A percentile compares a stretch with the other conserved stretches of the same genome.
Conservation (phyloP, 2,888 invertebrate genomes). For the Sarcophaga subvicina region DNA sequence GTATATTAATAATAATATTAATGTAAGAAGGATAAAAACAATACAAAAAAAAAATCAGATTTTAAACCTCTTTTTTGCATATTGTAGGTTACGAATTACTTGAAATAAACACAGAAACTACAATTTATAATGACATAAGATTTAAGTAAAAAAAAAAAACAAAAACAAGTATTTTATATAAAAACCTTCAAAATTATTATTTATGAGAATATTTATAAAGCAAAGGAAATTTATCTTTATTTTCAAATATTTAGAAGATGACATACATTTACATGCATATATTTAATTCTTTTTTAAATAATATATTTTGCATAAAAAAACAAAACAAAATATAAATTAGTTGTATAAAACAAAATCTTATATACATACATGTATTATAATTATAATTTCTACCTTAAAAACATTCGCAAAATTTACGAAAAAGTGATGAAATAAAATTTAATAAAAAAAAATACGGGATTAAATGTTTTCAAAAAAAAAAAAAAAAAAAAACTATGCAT, state of each 20-base stretch:
- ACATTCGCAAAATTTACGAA: slow-evolving; percentile 42
- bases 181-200: slow-evolving; percentile 32
- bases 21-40: slow-evolving; percentile 39
- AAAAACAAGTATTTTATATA: slow-evolving; percentile 60
- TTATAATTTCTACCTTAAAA: slow-evolving; percentile 51
- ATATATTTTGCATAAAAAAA: slow-evolving; percentile 24
- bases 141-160: slow-evolving; percentile 34
- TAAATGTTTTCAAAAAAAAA: slow-evolving; percentile 39
- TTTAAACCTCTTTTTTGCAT: slow-evolving; percentile 34
- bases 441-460: slow-evolving; percentile 31
- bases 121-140: too few species aligned
- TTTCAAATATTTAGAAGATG: slow-evolving; percentile 41
- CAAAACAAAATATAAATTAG: not conserved
- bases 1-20: slow-evolving; percentile 40
- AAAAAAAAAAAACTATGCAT: too few species aligned
- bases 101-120: slow-evolving; percentile 10
- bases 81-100: slow-evolving; percentile 31
- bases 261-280: not conserved
- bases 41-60: slow-evolving; percentile 18
- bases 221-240: slow-evolving; percentile 26
- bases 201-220: slow-evolving; percentile 13
- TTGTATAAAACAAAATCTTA: not conserved
- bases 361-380: slow-evolving; percentile 56
- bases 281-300: slow-evolving; percentile 28
- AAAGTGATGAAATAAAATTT: slow-evolving; percentile 59